These are phyloP conservation scores for Orussus abietinus DNA, from an alignment of 1,140 invertebrate species.

Conservation along the genomic window DNA sequence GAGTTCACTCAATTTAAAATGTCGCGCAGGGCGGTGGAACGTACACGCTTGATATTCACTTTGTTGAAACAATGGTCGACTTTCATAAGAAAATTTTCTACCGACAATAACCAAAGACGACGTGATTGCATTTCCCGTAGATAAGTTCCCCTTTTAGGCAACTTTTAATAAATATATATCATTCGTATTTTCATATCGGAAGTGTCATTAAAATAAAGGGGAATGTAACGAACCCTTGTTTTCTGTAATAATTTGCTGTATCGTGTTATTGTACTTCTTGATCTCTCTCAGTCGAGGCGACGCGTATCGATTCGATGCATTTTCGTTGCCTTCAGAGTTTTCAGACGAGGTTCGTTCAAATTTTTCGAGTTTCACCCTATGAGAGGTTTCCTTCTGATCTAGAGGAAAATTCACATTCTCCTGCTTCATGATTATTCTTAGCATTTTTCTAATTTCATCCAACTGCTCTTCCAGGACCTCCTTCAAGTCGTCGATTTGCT, in stretches of 20 bases:
- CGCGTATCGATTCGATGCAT: background rate
- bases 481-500: constrained; percentile 26
- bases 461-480: constrained; percentile 19
- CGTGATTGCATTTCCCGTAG: constrained; percentile 7
- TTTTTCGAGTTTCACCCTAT: background rate
- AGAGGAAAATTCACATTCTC: constrained; percentile 9
- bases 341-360: too few relatives aligned
- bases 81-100: background rate
- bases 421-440: constrained; percentile 37
- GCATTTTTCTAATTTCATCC: constrained; percentile 14
- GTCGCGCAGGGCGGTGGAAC: too few relatives aligned
- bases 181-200: too few relatives aligned
- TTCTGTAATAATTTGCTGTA: constrained; percentile 12
- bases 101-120: background rate
- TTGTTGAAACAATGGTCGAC: too few relatives aligned
- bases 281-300: constrained; percentile 25
- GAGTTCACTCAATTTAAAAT: too few relatives aligned
- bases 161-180: too few relatives aligned
- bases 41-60: too few relatives aligned
- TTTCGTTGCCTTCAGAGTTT: constrained; percentile 5
- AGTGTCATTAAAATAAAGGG: background rate
- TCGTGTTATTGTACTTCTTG: constrained; percentile 23
- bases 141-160: constrained; percentile 6
- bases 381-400: too few relatives aligned
- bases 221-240: constrained; percentile 24